Evolutionary conservation across 1,140 invertebrate genomes (phyloP).

Genomic region (Euura lappo): DNA sequence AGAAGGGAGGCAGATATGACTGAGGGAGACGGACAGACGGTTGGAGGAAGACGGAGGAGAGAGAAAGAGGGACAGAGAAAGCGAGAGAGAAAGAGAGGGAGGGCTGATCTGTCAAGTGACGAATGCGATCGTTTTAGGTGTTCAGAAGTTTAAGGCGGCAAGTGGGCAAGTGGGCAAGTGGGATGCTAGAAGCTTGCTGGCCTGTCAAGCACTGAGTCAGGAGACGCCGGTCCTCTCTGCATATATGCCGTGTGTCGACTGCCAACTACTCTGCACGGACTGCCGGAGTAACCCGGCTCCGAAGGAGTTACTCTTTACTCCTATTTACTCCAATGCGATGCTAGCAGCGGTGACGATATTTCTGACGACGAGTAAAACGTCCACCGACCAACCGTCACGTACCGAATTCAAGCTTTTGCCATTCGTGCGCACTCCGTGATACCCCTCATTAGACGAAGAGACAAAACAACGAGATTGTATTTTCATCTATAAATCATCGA

Average conservation of each 20-base stretch:
- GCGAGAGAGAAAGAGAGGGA: not conserved
- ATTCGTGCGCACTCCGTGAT: no score
- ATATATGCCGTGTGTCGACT: conserved; percentile 44
- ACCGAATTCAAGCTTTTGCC: no score
- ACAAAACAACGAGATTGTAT: no score
- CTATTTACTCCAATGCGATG: not conserved
- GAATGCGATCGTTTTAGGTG: conserved; percentile 5
- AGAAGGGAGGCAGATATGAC: not conserved
- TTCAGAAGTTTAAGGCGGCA: conserved; percentile 8
- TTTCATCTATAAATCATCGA: not conserved
- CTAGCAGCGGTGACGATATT: not conserved
- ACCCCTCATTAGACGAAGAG: no score
- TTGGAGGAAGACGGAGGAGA: not conserved
- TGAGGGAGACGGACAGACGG: not conserved
- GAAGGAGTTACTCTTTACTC: conserved; percentile 3
- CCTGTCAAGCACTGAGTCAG: conserved; percentile 60
- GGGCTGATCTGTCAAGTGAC: conserved; percentile 6
- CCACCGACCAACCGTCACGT: no score
- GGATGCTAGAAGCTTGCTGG: conserved; percentile 58
- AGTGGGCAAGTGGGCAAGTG: conserved; percentile 35
- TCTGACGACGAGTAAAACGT: not conserved
- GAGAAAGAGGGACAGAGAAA: not conserved
- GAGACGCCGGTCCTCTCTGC: conserved; percentile 57
- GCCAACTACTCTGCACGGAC: conserved; percentile 6
- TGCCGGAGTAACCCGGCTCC: conserved; percentile 3